Evolutionary conservation across 1,140 invertebrate species (phyloP).

Genomic region (Drosophila athabasca): DNA sequence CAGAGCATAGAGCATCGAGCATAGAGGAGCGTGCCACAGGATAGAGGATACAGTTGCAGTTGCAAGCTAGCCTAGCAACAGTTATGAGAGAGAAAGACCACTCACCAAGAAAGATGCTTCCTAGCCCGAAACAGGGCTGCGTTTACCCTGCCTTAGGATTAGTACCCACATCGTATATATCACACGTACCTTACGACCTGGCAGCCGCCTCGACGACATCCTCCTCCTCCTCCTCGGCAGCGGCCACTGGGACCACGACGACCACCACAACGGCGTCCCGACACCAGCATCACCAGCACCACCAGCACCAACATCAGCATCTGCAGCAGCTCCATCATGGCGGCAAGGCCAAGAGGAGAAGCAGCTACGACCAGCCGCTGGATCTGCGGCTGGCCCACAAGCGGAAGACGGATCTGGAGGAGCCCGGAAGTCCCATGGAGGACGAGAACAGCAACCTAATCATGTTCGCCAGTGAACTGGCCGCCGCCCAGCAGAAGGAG

Average conservation of each 20-base stretch:
- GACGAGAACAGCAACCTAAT: conserved; percentile 70
- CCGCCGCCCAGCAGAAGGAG: conserved; percentile 63
- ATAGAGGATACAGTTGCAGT: background rate
- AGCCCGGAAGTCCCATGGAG: conserved; percentile 49
- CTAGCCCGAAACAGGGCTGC: conserved; percentile 89
- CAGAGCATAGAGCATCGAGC: conserved; percentile 6
- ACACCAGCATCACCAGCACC: conserved; percentile 42
- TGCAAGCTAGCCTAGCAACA: conserved; percentile 26
- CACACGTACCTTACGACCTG: conserved; percentile 84
- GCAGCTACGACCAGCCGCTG: conserved; percentile 89
- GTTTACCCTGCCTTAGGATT: conserved; percentile 88
- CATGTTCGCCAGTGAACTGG: conserved; percentile 58
- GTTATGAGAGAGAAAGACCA: conserved; percentile 92
- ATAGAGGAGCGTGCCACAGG: conserved; percentile 4
- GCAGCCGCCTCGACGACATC: conserved; percentile 68
- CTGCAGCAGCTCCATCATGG: conserved; percentile 46
- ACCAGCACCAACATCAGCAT: conserved; percentile 35
- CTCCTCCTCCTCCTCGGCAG: conserved; percentile 27
- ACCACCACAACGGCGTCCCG: conserved; percentile 37
- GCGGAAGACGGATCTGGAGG: conserved; percentile 57
- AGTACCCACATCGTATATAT: conserved; percentile 84
- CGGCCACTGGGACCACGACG: conserved; percentile 37
- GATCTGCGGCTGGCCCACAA: conserved; percentile 93
- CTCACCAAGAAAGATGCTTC: conserved; percentile 90
- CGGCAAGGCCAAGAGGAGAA: conserved; percentile 75